Evolutionary conservation across 2,888 invertebrate genomes (phyloP), one percentile per base, ranked within the genome.

Genomic region (Aphrophora alni): DNA sequence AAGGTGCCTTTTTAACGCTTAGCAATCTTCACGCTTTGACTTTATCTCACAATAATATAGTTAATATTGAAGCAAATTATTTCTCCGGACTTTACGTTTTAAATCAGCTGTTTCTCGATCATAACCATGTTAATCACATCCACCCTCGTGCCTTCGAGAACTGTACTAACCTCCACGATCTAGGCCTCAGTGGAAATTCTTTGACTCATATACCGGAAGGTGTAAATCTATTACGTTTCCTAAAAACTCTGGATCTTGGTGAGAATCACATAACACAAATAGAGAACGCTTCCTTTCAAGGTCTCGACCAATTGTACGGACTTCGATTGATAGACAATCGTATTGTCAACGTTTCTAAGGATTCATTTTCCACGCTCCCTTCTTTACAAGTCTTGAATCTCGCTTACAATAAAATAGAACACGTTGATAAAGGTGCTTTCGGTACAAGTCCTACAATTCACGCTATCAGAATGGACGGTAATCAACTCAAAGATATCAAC

Each of bases 21-120:
- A 95, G 96, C 89, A 97, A 97, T 88, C 90, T 98, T 85, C 95
- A 97, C 88, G 96, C 96, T 5, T 89, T 98, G 80, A 97, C 97
- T 87, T 89, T 98, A 84, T 95, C 97, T 69, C 95, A 96, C 88
- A 98, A 98, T 88, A 91, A 94, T 80, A 89, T 97, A 77, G 94
- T 95, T 87, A 93, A 94, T 38, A 91, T 97, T 86, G 95, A 95
- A 84, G 93, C 95, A 85, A 93, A 93, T 85, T 90, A 95, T 85
- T 95, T 96, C 88, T 95, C 95, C 87, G 95, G 95, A 4, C 90
- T 96, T 82, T 95, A 93, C 88, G 95, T 96, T 81, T 89, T 97
- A 69, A 95, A 94, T 86, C 95, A 95, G 88, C 90, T 97, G 81
- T 95, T 95, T 75, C 90, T 97, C 51, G 96, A 96, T 87, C 95